These are phyloP conservation scores for Brachionus calyciflorus DNA, from an alignment of 1,140 invertebrate genomes.

Conservation along the genomic window DNA sequence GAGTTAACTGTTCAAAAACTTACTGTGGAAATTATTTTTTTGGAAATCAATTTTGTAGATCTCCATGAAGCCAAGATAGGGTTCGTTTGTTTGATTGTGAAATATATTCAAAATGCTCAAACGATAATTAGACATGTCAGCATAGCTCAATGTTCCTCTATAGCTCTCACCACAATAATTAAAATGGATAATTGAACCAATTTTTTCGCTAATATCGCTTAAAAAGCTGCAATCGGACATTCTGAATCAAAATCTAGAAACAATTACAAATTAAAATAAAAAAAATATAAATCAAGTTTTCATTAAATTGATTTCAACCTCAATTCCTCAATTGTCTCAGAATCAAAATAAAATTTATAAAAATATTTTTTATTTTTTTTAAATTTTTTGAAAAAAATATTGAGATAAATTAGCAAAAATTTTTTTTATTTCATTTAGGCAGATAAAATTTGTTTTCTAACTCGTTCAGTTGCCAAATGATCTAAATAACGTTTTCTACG, in stretches of 20 bases:
- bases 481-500: slow-evolving; percentile 13
- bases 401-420: not conserved
- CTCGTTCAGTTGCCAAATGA: slow-evolving; percentile 24
- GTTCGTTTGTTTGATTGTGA: not conserved
- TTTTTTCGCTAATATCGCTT: not conserved
- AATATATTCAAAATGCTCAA: not conserved
- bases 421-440: slow-evolving; percentile 3
- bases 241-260: not conserved
- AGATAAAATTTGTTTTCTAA: slow-evolving; percentile 35
- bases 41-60: not conserved
- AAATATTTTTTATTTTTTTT: too few relatives aligned
- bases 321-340: too few relatives aligned
- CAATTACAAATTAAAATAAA: not conserved
- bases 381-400: too few relatives aligned
- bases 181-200: not conserved
- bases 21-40: not conserved
- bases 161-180: not conserved
- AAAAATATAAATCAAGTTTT: too few relatives aligned
- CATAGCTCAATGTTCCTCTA: not conserved
- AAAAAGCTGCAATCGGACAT: not conserved
- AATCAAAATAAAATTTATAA: too few relatives aligned
- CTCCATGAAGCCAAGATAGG: not conserved
- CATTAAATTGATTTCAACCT: too few relatives aligned
- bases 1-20: too few relatives aligned
- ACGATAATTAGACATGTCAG: not conserved